Percentiles rank a stretch among this genome's conserved stretches.
These are phyloP conservation scores for Nebria salina DNA, from an alignment of 2,888 invertebrate genomes.

Conservation along the genomic window DNA sequence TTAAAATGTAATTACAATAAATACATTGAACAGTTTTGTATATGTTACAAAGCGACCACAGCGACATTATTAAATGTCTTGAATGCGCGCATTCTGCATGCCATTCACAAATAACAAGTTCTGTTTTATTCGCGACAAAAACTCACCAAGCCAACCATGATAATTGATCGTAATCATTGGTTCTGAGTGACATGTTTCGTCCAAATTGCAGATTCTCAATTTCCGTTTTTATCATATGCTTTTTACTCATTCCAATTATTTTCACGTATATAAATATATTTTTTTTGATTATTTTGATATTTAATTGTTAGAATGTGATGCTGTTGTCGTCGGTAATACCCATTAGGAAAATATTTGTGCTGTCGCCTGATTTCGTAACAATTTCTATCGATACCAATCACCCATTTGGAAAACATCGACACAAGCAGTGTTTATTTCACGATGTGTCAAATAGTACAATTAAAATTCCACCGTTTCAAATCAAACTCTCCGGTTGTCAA, in stretches of 20 bases:
- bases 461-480: conserved; percentile 1
- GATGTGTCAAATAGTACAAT: not conserved
- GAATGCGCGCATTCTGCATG: conserved; percentile 19
- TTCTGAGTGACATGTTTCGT: not conserved
- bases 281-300: too few species aligned
- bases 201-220: not conserved
- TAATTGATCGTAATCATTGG: conserved; percentile 30
- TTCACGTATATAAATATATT: too few species aligned
- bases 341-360: too few species aligned
- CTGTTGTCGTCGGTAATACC: too few species aligned
- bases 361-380: not conserved
- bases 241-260: too few species aligned
- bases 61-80: conserved; percentile 14
- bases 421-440: not conserved
- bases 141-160: conserved; percentile 14
- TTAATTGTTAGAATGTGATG: too few species aligned
- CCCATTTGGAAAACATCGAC: not conserved
- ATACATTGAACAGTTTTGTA: conserved; percentile 13
- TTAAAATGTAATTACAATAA: conserved; percentile 46
- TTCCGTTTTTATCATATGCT: not conserved
- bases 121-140: conserved; percentile 1
- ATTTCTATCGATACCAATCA: not conserved
- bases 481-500: not conserved
- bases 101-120: not conserved
- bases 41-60: conserved; percentile 2